Evolutionary conservation across 1,140 invertebrate species (phyloP), one percentile per base, ranked within the genome.

Genomic region (Brachionus sp.): DNA sequence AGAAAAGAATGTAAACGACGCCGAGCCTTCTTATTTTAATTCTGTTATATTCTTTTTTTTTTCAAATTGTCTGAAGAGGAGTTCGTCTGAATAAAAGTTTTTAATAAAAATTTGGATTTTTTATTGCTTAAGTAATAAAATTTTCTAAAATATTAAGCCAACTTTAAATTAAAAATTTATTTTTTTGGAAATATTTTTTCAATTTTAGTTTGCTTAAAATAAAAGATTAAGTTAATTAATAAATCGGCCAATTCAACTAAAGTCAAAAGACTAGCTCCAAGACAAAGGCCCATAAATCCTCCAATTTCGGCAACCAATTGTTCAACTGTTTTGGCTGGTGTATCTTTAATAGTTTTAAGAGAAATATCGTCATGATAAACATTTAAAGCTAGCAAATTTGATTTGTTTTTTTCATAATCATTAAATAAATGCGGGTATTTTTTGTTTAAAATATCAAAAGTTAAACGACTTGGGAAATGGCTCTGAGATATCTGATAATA

Each of bases 351-450:
- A 12, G 19, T 39, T 68, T 16, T 33, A 12, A 33, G 25, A 33
- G 64, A 68, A 68, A 68, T 68, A 5, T 68, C 64, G 6, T 68
- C 64, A 68, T 35, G n/a, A 39, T 68, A 68, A 68, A 68, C 64
- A 39, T 68, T 68, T 5, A 68, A 1, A 16, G 64, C 6, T n/a
- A 68, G 5, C n/a, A 50, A 50, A 50, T 16, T 50, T n/a, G 44
- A 50, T 50, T 50, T 50, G n/a, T 50, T 50, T 50, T 0, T 16
- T 13, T 50, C 44, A 16, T 16, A 50, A 16, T 50, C 44, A 50
- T n/a, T 0, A 50, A 50, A 13, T 50, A 50, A 50, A 50, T 50
- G 1, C 6, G 44, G 44, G 13, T 50, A n/a, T 50, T n/a, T 50
- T 0, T 13, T 16, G 5, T 50, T 50, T 50, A 50, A 16, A 50